These are phyloP conservation scores for Anabas testudineus DNA, from an alignment of 2,797 vertebrate genomes.

Conservation along the genomic window DNA sequence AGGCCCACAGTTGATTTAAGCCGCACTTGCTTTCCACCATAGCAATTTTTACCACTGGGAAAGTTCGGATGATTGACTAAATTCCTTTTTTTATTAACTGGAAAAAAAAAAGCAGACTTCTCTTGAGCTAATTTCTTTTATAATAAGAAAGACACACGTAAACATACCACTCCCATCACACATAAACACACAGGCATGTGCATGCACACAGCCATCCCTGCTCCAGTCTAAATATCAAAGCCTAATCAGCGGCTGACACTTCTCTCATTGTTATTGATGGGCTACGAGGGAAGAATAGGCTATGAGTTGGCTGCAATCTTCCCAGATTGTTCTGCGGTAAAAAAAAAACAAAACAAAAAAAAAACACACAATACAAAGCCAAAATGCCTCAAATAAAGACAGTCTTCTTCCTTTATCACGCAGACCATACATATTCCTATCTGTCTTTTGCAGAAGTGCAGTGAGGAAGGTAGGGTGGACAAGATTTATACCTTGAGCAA, in stretches of 20 bases:
- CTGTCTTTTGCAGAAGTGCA: slow-evolving; percentile 55
- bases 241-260: slow-evolving; percentile 69
- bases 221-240: slow-evolving; percentile 67
- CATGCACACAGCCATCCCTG: slow-evolving; percentile 19
- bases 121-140: slow-evolving; percentile 50
- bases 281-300: slow-evolving; percentile 50
- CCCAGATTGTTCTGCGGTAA: slow-evolving; percentile 21
- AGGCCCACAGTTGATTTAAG: slow-evolving; percentile 43
- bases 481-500: slow-evolving; percentile 72
- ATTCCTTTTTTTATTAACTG: slow-evolving; percentile 61
- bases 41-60: slow-evolving; percentile 59
- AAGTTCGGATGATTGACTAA: slow-evolving; percentile 45
- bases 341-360: slow-evolving; percentile 21
- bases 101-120: slow-evolving; percentile 35
- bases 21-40: slow-evolving; percentile 33
- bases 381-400: slow-evolving; percentile 46
- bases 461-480: slow-evolving; percentile 14
- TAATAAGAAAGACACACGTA: slow-evolving; percentile 43
- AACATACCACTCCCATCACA: slow-evolving; percentile 18
- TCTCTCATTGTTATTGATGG: slow-evolving; percentile 77
- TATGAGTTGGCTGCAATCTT: slow-evolving; percentile 45
- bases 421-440: slow-evolving; percentile 66
- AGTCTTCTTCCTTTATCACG: slow-evolving; percentile 47
- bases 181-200: slow-evolving; percentile 4
- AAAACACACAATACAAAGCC: slow-evolving; percentile 28